phyloP scores from a whole-genome alignment of 2,888 invertebrate genomes.

The Himalopsyche japonica region DNA sequence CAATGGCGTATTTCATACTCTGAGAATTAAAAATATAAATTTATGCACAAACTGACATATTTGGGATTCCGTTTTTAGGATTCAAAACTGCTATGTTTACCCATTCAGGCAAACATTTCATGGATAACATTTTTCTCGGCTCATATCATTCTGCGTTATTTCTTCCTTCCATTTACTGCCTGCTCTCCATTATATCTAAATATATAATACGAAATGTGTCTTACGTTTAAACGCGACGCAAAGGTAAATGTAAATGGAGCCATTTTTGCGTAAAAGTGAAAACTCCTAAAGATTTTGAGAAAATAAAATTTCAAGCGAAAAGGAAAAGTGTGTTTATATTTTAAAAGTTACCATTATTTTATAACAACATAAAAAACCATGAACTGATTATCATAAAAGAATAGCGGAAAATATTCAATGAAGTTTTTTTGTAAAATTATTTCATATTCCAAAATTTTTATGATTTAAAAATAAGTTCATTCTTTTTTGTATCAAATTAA shows the following conservation, averaged over 20 bases:
- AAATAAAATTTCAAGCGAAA: background rate
- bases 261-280: background rate
- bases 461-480: too few species aligned
- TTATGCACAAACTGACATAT: background rate
- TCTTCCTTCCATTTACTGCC: background rate
- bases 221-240: background rate
- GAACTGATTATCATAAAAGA: background rate
- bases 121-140: background rate
- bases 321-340: background rate
- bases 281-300: background rate
- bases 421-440: too few species aligned
- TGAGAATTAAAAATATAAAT: background rate
- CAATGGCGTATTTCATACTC: background rate
- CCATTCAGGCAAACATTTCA: background rate
- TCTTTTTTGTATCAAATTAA: too few species aligned
- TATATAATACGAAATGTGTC: conserved; percentile 1
- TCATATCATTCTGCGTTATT: background rate
- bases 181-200: background rate
- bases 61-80: background rate
- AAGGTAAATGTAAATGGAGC: background rate
- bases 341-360: background rate
- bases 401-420: background rate
- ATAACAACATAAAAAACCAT: background rate
- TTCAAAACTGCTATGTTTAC: background rate
- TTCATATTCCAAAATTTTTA: too few species aligned